Conservation (phyloP, 2,797 vertebrate genomes). For the Hyperoplus immaculatus region DNA sequence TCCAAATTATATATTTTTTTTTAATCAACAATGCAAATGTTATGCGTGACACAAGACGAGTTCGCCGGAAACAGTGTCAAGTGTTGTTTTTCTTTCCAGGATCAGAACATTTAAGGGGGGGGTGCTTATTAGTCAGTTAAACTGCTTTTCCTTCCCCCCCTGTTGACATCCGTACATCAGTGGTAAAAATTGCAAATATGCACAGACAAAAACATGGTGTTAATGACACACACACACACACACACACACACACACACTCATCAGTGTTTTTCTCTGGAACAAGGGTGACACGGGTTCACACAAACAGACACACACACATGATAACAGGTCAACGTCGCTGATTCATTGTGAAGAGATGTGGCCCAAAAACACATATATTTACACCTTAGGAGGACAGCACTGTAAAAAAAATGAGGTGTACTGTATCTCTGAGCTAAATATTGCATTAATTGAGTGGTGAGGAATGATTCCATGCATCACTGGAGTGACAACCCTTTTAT, state of each 20-base stretch:
- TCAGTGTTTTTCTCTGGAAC: slow-evolving; percentile 42
- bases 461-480: slow-evolving; percentile 15
- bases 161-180: slow-evolving; percentile 72
- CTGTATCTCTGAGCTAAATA: slow-evolving; percentile 11
- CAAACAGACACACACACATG: slow-evolving; percentile 22
- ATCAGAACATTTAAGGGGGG: slow-evolving; percentile 17
- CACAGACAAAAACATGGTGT: slow-evolving; percentile 70
- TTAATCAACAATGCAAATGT: not conserved
- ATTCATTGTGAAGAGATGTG: slow-evolving; percentile 54
- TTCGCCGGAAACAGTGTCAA: slow-evolving; percentile 20
- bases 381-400: slow-evolving; percentile 40
- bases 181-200: slow-evolving; percentile 63
- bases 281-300: slow-evolving; percentile 47
- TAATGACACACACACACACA: slow-evolving; percentile 75
- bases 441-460: slow-evolving; percentile 31
- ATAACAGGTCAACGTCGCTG: slow-evolving; percentile 60
- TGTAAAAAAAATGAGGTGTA: slow-evolving; percentile 12
- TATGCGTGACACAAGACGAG: not conserved
- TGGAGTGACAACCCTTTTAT: slow-evolving; percentile 35
- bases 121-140: slow-evolving; percentile 52
- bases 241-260: slow-evolving; percentile 66
- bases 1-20: not conserved
- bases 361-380: slow-evolving; percentile 18
- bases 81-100: slow-evolving; percentile 29
- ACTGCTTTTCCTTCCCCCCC: slow-evolving; percentile 39